phyloP scores from a whole-genome alignment of 2,113 vertebrate species.

The Gasterosteus nipponicus region DNA sequence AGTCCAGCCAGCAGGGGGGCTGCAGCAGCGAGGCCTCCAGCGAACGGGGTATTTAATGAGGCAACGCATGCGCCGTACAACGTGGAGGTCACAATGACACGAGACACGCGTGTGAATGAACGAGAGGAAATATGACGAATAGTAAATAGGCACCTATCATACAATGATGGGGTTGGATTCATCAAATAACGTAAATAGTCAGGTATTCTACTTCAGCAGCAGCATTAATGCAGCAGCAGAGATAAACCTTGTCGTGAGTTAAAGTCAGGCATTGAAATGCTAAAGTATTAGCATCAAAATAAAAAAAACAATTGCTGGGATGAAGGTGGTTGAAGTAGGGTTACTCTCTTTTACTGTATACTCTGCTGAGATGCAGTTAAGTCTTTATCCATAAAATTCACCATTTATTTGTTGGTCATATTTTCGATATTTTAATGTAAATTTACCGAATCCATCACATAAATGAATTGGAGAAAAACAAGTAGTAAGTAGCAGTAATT shows the following conservation, averaged over 20 bases:
- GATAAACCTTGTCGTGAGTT: background rate
- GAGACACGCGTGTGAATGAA: background rate
- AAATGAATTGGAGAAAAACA: background rate
- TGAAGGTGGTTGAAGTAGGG: background rate
- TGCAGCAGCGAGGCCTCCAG: constrained; percentile 92
- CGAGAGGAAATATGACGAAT: background rate
- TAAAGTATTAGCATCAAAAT: background rate
- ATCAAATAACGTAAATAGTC: background rate
- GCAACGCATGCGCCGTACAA: background rate
- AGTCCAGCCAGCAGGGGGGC: constrained; percentile 88
- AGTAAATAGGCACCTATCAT: background rate
- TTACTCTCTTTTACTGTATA: background rate
- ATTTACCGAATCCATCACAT: background rate
- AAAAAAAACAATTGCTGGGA: background rate
- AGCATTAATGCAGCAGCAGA: background rate
- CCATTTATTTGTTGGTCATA: background rate
- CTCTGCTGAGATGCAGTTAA: background rate
- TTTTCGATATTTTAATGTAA: background rate
- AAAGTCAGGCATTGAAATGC: too few species aligned
- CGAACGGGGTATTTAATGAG: constrained; percentile 81
- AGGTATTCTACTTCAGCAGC: background rate
- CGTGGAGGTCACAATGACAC: background rate
- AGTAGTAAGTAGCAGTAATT: background rate
- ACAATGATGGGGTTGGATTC: background rate
- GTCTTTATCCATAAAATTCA: background rate